Percentiles rank a stretch among this genome's conserved stretches.
Evolutionary conservation across 2,797 vertebrate species (phyloP).

Genomic region (Astyanax mexicanus): DNA sequence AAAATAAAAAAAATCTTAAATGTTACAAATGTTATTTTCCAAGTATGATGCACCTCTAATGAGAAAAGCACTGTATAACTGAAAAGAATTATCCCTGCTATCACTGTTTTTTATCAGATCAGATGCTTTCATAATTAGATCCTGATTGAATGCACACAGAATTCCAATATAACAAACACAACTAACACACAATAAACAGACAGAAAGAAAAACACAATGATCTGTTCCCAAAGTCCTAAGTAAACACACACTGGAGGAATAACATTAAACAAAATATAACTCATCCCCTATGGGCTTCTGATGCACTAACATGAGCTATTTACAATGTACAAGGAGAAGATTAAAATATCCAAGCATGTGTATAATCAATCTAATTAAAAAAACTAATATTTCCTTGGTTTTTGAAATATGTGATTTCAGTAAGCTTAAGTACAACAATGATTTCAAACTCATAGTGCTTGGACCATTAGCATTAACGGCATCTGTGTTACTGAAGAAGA

Average conservation of each 20-base stretch:
- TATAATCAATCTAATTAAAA: not conserved
- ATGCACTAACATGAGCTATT: not conserved
- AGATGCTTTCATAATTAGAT: not conserved
- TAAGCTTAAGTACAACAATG: not conserved
- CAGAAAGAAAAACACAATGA: not conserved
- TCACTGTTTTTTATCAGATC: no score
- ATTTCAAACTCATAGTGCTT: not conserved
- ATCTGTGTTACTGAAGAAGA: no score
- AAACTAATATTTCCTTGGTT: no score
- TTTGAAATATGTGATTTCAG: no score
- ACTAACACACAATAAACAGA: not conserved
- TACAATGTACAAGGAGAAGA: not conserved
- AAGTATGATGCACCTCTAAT: no score
- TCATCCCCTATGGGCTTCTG: not conserved
- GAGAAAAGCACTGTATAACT: no score
- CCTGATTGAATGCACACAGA: not conserved
- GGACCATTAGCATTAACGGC: no score
- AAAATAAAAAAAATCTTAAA: no score
- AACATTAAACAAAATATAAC: not conserved
- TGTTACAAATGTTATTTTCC: no score
- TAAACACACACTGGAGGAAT: not conserved
- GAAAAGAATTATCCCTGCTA: not conserved
- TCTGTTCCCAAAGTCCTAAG: no score
- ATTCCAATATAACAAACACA: not conserved
- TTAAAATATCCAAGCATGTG: not conserved